A percentile compares a stretch with the other conserved stretches of the same genome.
These are phyloP conservation scores for Ciona savignyi DNA, from an alignment of 23 tunicate species.

Conservation along the genomic window DNA sequence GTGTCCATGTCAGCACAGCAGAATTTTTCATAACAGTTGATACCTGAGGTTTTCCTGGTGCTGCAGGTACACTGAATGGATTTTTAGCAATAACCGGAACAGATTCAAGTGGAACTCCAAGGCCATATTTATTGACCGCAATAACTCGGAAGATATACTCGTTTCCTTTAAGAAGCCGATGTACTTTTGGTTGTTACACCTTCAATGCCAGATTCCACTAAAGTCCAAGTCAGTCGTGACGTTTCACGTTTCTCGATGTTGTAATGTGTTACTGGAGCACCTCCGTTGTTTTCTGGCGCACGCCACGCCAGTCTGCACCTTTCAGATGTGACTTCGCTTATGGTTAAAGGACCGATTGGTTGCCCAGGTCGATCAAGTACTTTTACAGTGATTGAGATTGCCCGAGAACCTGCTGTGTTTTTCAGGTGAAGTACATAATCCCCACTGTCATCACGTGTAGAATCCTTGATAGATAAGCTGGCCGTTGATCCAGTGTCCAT, in stretches of 20 bases:
- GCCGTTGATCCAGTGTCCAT: constrained; percentile 9
- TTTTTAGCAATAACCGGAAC: constrained; percentile 70
- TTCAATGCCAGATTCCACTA: constrained; percentile 69
- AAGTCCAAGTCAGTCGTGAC: constrained; percentile 76
- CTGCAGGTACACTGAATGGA: constrained; percentile 82
- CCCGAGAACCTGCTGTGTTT: constrained; percentile 65
- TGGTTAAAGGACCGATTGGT: constrained; percentile 77
- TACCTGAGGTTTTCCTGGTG: constrained; percentile 86
- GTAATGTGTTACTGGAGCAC: constrained; percentile 72
- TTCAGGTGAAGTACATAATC: constrained; percentile 64
- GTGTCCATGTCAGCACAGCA: constrained; percentile 76
- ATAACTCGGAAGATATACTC: constrained; percentile 94
- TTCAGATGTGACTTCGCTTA: constrained; percentile 68
- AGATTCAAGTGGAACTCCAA: constrained; percentile 81
- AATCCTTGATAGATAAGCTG: constrained; percentile 44
- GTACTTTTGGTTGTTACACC: constrained; percentile 57
- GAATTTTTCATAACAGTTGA: constrained; percentile 72
- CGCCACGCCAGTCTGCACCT: constrained; percentile 83
- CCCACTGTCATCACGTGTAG: constrained; percentile 73
- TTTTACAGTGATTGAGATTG: constrained; percentile 52
- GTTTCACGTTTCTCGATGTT: constrained; percentile 96
- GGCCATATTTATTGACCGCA: constrained; percentile 87
- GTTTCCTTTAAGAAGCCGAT: constrained; percentile 61
- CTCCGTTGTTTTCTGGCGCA: constrained; percentile 69
- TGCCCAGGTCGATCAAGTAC: constrained; percentile 92